Evolutionary conservation across 2,113 vertebrate genomes (phyloP), one percentile per base, ranked within the genome.

Genomic region (Xenotilapia longispinis): DNA sequence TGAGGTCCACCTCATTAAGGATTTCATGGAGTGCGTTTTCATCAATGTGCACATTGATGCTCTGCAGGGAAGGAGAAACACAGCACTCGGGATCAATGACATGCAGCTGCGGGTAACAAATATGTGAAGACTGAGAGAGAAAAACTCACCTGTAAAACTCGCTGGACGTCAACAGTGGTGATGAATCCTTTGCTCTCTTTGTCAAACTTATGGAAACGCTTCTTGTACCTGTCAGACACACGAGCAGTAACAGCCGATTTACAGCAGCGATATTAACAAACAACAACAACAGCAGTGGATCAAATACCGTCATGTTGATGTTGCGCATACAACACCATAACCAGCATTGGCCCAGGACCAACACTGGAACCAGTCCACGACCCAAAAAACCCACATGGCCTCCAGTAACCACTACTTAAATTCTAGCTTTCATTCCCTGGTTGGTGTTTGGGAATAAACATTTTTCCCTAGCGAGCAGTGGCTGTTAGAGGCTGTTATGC

Each of bases 141-240:
- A 26, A 84, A 21, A 47, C 63, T 96, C 95, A 98, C 98, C 91
- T 98, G 96, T 82, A 99, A 89, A 49, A 99, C 99, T 5, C 96
- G 96, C 93, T 99, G 98, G 60, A 99, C 98, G 70, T 99, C 98
- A 65, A 99, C 93, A 6, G 96, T 98, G 49, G 98, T 99, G 84
- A 99, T 99, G 94, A 99, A 99, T 13, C 98, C 99, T 95, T 98
- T 99, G 80, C 96, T 96, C 49, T 99, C 98, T 91, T 97, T 98
- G 95, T 99, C 98, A 79, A 99, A 99, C 95, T 97, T 99, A 84
- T 96, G 96, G 96, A 99, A 99, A 9, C 98, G 97, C 91, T 98
- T 99, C 95, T 98, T 98, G 93, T 99, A 99, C 94, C 99, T 99
- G 86, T 58, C 11, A 36, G 54, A 87, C 28, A 90, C 2, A 88